phyloP scores from a whole-genome alignment of 2,888 invertebrate species.

The Cryptophagus acutangulus region DNA sequence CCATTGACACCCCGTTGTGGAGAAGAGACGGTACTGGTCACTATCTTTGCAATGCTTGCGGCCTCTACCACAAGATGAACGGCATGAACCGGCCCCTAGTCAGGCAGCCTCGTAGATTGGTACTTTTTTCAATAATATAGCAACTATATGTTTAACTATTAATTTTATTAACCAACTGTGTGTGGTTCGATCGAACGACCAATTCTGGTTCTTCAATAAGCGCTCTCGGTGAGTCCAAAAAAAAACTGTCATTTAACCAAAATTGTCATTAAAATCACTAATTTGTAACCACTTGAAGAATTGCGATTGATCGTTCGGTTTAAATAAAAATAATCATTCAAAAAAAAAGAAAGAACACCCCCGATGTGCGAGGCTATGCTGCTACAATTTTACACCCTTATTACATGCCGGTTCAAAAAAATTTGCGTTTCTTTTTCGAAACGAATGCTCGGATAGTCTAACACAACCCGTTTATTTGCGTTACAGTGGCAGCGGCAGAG shows the following conservation, averaged over 20 bases:
- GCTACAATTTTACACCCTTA: constrained; percentile 41
- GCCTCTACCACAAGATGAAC: constrained; percentile 96
- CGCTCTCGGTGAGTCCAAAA: background rate
- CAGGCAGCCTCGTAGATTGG: constrained; percentile 88
- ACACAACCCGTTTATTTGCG: constrained; percentile 40
- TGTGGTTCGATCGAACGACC: constrained; percentile 31
- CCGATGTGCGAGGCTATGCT: constrained; percentile 49
- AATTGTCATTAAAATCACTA: too few species aligned
- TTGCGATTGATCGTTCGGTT: constrained; percentile 27
- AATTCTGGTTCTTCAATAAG: constrained; percentile 3
- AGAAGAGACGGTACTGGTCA: constrained; percentile 97
- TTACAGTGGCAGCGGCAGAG: constrained; percentile 79
- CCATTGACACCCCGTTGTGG: constrained; percentile 95
- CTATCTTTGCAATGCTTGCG: constrained; percentile 99
- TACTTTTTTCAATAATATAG: constrained; percentile 46
- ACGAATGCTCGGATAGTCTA: constrained; percentile 17
- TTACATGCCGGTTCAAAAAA: constrained; percentile 33
- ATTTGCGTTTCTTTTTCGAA: constrained; percentile 14
- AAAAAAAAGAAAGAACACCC: constrained; percentile 38
- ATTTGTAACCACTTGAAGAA: background rate
- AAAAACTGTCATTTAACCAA: too few species aligned
- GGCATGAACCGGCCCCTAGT: constrained; percentile 89
- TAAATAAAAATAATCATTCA: constrained; percentile 8
- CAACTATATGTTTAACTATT: constrained; percentile 12
- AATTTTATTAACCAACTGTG: constrained; percentile 13